Percentiles rank a stretch among this genome's conserved stretches.
Conservation (phyloP, 2,113 vertebrate species). For the Carassius carassius region DNA sequence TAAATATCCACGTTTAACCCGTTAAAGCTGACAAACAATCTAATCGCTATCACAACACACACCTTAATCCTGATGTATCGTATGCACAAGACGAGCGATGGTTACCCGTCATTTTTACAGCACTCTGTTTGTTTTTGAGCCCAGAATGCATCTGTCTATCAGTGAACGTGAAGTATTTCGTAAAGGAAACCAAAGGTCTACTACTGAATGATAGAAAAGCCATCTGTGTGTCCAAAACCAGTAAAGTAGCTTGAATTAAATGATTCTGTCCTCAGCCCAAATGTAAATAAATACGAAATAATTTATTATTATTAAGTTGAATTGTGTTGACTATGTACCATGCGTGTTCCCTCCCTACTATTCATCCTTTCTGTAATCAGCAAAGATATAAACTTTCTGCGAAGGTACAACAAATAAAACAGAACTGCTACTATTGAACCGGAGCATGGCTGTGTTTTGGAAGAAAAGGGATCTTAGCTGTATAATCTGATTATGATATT, state of each 20-base stretch:
- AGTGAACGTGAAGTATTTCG: conserved; percentile 59
- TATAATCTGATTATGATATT: conserved; percentile 28
- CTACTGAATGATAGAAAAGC: conserved; percentile 65
- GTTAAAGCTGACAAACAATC: conserved; percentile 52
- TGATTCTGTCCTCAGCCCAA: conserved; percentile 66
- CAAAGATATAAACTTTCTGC: conserved; percentile 65
- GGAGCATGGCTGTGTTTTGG: conserved; percentile 30
- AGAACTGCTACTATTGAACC: conserved; percentile 68
- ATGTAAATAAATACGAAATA: conserved; percentile 69
- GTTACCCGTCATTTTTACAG: conserved; percentile 55
- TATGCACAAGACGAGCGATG: conserved; percentile 41
- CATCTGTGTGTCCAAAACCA: conserved; percentile 68
- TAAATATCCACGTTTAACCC: conserved; percentile 53
- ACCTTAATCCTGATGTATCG: conserved; percentile 43
- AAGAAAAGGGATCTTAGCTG: not conserved
- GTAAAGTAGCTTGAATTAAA: conserved; percentile 62
- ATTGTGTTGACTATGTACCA: conserved; percentile 74
- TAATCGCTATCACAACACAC: not conserved
- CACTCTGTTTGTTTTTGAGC: conserved; percentile 57
- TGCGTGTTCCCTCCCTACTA: conserved; percentile 70
- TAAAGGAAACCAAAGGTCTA: conserved; percentile 67
- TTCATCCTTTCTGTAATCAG: conserved; percentile 69
- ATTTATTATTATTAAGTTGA: conserved; percentile 66
- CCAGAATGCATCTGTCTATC: conserved; percentile 56
- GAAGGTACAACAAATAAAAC: conserved; percentile 67